Conservation (phyloP, 1,140 invertebrate species). For the Drosophila melanica region DNA sequence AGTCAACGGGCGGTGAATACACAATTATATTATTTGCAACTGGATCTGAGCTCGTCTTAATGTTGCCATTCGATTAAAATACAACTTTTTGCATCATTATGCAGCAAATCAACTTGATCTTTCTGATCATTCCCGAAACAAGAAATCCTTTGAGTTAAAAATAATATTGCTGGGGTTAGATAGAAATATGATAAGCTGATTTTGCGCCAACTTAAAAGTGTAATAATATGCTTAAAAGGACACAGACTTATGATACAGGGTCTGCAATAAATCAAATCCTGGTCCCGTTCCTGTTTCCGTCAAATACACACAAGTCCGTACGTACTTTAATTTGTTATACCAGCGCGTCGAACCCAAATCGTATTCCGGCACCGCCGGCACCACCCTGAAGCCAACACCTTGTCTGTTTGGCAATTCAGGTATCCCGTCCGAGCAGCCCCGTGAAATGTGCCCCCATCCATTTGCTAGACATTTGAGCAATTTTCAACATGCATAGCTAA, state of each 20-base stretch:
- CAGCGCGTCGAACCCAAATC: constrained; percentile 10
- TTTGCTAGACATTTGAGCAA: constrained; percentile 44
- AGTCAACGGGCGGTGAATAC: not conserved
- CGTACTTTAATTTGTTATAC: constrained; percentile 7
- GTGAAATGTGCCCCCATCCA: not conserved
- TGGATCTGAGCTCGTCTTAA: too few relatives aligned
- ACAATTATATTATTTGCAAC: not conserved
- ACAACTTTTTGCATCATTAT: too few relatives aligned
- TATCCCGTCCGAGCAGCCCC: not conserved
- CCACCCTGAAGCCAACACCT: constrained; percentile 10
- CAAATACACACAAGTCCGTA: constrained; percentile 17
- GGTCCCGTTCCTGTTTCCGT: not conserved
- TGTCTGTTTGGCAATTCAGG: constrained; percentile 10
- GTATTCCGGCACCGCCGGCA: not conserved
- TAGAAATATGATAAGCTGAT: not conserved
- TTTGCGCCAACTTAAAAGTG: not conserved
- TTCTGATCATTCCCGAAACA: too few relatives aligned
- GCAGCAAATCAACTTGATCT: too few relatives aligned
- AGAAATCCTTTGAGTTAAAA: too few relatives aligned
- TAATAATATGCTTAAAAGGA: not conserved
- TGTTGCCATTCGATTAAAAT: too few relatives aligned
- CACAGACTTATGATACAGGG: not conserved
- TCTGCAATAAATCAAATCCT: constrained; percentile 21
- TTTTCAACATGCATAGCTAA: constrained; percentile 71
- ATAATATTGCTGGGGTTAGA: too few relatives aligned